phyloP scores from a whole-genome alignment of 1,140 invertebrate genomes.

The Hormaphis cornu region DNA sequence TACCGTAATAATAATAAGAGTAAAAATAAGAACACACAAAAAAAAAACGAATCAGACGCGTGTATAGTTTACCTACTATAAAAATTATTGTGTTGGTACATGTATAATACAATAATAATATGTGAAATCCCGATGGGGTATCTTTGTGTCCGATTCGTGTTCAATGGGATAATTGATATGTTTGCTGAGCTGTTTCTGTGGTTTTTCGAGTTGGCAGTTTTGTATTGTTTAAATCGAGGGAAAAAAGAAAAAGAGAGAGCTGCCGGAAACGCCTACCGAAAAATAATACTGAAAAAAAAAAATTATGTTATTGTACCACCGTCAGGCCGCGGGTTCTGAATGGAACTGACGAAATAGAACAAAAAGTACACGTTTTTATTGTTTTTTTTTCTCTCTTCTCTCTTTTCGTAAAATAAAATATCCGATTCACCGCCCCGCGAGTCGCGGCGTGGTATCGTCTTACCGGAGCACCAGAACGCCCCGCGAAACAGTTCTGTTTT shows the following conservation, averaged over 20 bases:
- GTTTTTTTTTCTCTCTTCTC: slow-evolving; percentile 3
- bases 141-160: slow-evolving; percentile 28
- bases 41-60: too few species aligned
- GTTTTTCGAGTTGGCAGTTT: slow-evolving; percentile 27
- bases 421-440: slow-evolving; percentile 17
- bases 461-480: background rate
- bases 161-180: slow-evolving; percentile 32
- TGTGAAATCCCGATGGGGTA: slow-evolving; percentile 28
- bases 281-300: slow-evolving; percentile 33
- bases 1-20: background rate
- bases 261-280: slow-evolving; percentile 32
- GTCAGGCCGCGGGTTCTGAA: slow-evolving; percentile 11
- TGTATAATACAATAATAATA: slow-evolving; percentile 21
- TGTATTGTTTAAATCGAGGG: slow-evolving; percentile 29
- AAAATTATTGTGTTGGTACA: slow-evolving; percentile 13
- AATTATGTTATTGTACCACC: slow-evolving; percentile 31
- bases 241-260: slow-evolving; percentile 16
- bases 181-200: slow-evolving; percentile 22
- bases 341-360: slow-evolving; percentile 23
- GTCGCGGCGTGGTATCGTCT: too few species aligned
- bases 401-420: slow-evolving; percentile 15
- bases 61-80: background rate
- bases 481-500: slow-evolving; percentile 26
- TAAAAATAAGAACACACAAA: background rate
- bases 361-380: slow-evolving; percentile 31